Evolutionary conservation across 64 coral and sea anemone species (phyloP).

Genomic region (Dendrophyllia cribrosa): DNA sequence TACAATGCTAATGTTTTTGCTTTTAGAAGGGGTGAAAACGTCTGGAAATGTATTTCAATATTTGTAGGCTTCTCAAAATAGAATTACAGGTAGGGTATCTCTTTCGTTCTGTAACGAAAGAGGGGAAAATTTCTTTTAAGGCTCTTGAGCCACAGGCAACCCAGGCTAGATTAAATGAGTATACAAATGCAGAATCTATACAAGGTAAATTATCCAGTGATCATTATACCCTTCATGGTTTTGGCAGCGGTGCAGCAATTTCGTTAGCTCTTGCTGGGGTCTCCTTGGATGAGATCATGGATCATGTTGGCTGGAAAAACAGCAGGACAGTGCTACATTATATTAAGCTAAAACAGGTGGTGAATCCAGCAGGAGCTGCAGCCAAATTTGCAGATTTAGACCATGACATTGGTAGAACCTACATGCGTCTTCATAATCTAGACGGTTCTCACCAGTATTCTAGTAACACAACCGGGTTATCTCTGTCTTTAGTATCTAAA

Average conservation of each 20-base stretch:
- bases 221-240: constrained; percentile 33
- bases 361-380: constrained; percentile 30
- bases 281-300: constrained; percentile 28
- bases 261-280: constrained; percentile 14
- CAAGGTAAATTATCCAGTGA: not conserved
- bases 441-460: not conserved
- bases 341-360: too few relatives aligned
- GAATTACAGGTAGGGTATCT: constrained; percentile 6
- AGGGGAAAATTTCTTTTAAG: not conserved
- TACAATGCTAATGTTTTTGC: not conserved
- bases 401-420: not conserved
- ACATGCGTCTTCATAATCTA: constrained; percentile 3
- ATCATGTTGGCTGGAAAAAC: constrained; percentile 39
- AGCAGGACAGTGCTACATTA: constrained; percentile 32
- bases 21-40: not conserved
- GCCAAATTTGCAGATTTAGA: constrained; percentile 28
- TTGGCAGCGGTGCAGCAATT: constrained; percentile 45
- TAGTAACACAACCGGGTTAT: not conserved
- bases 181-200: not conserved
- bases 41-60: constrained; percentile 16
- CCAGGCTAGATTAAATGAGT: constrained; percentile 28
- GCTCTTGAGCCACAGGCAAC: not conserved
- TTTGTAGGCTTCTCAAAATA: constrained; percentile 4
- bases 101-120: not conserved
- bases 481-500: too few relatives aligned